Evolutionary conservation across 2,113 vertebrate species (phyloP), one percentile per base, ranked within the genome.

Genomic region (Clupea harengus): DNA sequence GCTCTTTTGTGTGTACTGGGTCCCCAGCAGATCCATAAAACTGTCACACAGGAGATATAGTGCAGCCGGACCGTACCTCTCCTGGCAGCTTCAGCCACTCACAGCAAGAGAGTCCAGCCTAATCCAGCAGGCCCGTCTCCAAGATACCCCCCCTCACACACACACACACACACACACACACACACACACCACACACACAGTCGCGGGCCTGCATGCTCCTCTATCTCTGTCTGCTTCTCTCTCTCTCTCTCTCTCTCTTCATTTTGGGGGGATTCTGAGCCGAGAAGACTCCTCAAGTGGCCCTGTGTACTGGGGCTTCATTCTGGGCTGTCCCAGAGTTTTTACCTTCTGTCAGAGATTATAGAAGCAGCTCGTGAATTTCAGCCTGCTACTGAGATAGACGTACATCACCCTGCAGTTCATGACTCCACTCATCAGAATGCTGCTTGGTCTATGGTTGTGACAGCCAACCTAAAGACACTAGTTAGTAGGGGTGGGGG

Each of bases 1-100:
- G 60, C 54, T 46, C 83, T 45, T 88, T 54, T 25, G 72, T 78
- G 25, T 78, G 25, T 78, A 32, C 2, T 13, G 64, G 64, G 15
- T 84, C 57, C 52, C 78, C 85, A 85, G 84, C 49, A 82, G 84
- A 88, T 47, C 82, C 45, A 88, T 90, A 88, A 85, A 87, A 64
- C 80, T 88, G 87, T 88, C 87, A 20, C 81, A 81, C 67, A 25
- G 17, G 60, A 89, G 86, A 87, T 83, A 60, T 83, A 84, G 45
- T 78, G 85, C 28, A 32, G 72, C 25, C 25, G 25, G 72, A 39
- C 72, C 72, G n/a, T 25, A 67, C 22, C 64, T 67, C 22, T 67
- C n/a, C n/a, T 67, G 25, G 11, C 64, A 25, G n/a, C 64, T 67
- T 7, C 64, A 67, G 64, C n/a, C 64, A 25, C 9, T 28, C 8